Percentiles rank a stretch among this genome's conserved stretches.
Evolutionary conservation across 2,888 invertebrate genomes (phyloP).

Genomic region (Drosophila cracens): DNA sequence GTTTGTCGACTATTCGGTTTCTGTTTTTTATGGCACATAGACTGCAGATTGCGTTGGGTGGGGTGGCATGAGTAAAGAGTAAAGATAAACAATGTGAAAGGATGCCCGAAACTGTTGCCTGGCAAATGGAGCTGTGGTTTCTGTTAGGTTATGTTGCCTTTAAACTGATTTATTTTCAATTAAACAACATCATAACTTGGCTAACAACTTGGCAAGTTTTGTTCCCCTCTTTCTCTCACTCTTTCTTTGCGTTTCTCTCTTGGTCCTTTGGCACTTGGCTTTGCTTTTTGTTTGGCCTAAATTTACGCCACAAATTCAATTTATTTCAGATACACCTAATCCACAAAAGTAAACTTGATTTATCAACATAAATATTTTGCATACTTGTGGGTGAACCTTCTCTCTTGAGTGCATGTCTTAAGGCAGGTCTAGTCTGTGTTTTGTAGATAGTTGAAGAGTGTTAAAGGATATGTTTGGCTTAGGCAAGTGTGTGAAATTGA

Average conservation of each 20-base stretch:
- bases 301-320: slow-evolving; percentile 77
- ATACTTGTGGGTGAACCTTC: slow-evolving; percentile 32
- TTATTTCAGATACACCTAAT: slow-evolving; percentile 80
- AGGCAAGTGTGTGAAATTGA: slow-evolving; percentile 32
- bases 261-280: slow-evolving; percentile 9
- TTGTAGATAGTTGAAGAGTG: slow-evolving; percentile 23
- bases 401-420: slow-evolving; percentile 33
- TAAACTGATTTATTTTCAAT: slow-evolving; percentile 80
- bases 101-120: slow-evolving; percentile 8
- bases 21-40: slow-evolving; percentile 52
- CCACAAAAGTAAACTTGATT: slow-evolving; percentile 80
- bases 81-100: slow-evolving; percentile 40
- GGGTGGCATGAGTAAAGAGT: not conserved
- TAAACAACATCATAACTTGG: slow-evolving; percentile 78
- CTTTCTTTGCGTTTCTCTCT: slow-evolving; percentile 8
- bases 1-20: slow-evolving; percentile 50
- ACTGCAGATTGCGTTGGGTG: not conserved
- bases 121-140: slow-evolving; percentile 21
- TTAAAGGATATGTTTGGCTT: slow-evolving; percentile 39
- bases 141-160: slow-evolving; percentile 45
- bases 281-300: slow-evolving; percentile 56
- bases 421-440: slow-evolving; percentile 29
- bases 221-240: not conserved
- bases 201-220: slow-evolving; percentile 54
- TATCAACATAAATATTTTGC: slow-evolving; percentile 79